Evolutionary conservation across 2,113 vertebrate species (phyloP).

Genomic region (Esox niger): DNA sequence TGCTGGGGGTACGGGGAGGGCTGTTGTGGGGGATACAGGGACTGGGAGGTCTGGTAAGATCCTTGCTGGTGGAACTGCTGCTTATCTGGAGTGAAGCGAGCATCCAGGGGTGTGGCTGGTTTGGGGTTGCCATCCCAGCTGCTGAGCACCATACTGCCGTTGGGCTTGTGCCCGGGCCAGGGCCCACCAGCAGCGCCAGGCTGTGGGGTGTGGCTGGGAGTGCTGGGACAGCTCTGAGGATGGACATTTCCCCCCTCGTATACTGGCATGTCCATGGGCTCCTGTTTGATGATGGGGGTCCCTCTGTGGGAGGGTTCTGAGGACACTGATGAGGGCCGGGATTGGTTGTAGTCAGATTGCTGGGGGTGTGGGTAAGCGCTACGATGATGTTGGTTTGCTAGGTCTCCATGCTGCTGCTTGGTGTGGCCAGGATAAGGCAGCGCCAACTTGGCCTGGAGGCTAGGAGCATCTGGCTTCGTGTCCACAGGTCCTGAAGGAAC

Average conservation of each 20-base stretch:
- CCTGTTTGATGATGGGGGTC: slow-evolving; percentile 86
- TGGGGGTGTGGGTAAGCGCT: slow-evolving; percentile 48
- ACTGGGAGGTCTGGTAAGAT: slow-evolving; percentile 52
- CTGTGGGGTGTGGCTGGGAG: slow-evolving; percentile 55
- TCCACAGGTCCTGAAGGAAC: slow-evolving; percentile 62
- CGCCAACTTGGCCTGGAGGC: slow-evolving; percentile 78
- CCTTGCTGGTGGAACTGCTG: slow-evolving; percentile 70
- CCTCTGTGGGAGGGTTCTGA: slow-evolving; percentile 66
- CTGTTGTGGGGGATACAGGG: slow-evolving; percentile 50
- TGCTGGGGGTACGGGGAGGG: slow-evolving; percentile 61
- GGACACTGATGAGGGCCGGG: slow-evolving; percentile 66
- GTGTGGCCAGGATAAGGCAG: slow-evolving; percentile 72
- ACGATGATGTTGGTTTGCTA: slow-evolving; percentile 50
- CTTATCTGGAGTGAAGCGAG: slow-evolving; percentile 67
- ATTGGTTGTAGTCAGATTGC: slow-evolving; percentile 64
- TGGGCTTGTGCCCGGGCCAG: slow-evolving; percentile 78
- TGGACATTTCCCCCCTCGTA: slow-evolving; percentile 61
- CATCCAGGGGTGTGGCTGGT: slow-evolving; percentile 45
- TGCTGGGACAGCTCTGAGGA: slow-evolving; percentile 43
- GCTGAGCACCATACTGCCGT: slow-evolving; percentile 62
- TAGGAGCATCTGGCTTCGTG: slow-evolving; percentile 83
- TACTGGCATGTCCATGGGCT: slow-evolving; percentile 79
- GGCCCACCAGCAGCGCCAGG: slow-evolving; percentile 32
- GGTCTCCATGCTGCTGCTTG: slow-evolving; percentile 64
- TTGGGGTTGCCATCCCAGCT: slow-evolving; percentile 63